Evolutionary conservation across 2,888 invertebrate genomes (phyloP).

Genomic region (Leucania comma): DNA sequence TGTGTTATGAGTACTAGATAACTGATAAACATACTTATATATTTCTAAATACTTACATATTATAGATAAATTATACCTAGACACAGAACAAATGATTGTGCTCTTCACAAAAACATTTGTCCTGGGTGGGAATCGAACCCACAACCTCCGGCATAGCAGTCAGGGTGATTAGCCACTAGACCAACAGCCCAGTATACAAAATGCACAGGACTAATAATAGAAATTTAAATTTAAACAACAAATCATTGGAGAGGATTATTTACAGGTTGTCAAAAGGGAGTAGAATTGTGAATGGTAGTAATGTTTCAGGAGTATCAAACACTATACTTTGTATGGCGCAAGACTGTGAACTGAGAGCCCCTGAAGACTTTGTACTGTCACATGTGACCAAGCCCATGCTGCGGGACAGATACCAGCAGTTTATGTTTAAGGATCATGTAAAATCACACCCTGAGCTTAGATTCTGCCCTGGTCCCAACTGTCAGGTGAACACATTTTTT

Average conservation of each 20-base stretch:
- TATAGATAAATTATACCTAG: too few relatives aligned
- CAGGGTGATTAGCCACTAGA: too few relatives aligned
- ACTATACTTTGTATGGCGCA: slow-evolving; percentile 99
- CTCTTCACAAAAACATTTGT: too few relatives aligned
- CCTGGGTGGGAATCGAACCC: too few relatives aligned
- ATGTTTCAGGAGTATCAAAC: slow-evolving; percentile 92
- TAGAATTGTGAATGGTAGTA: not conserved
- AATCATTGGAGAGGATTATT: too few relatives aligned
- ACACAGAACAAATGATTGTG: too few relatives aligned
- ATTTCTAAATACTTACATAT: too few relatives aligned
- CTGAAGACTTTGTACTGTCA: slow-evolving; percentile 98
- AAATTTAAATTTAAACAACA: not conserved
- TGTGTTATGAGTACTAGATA: too few relatives aligned
- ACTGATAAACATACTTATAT: too few relatives aligned
- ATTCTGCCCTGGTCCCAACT: slow-evolving; percentile 99
- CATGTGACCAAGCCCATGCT: slow-evolving; percentile 95
- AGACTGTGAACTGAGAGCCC: slow-evolving; percentile 98
- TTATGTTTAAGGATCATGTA: slow-evolving; percentile 99
- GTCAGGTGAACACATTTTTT: slow-evolving; percentile 90
- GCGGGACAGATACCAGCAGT: slow-evolving; percentile 98
- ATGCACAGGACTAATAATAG: not conserved
- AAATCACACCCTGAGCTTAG: slow-evolving; percentile 97
- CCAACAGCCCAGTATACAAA: too few relatives aligned
- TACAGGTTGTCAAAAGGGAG: not conserved
- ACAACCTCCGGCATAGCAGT: too few relatives aligned